Base-by-base conservation (phyloP, 2,113 vertebrate species). In the Halcyon senegalensis region DNA sequence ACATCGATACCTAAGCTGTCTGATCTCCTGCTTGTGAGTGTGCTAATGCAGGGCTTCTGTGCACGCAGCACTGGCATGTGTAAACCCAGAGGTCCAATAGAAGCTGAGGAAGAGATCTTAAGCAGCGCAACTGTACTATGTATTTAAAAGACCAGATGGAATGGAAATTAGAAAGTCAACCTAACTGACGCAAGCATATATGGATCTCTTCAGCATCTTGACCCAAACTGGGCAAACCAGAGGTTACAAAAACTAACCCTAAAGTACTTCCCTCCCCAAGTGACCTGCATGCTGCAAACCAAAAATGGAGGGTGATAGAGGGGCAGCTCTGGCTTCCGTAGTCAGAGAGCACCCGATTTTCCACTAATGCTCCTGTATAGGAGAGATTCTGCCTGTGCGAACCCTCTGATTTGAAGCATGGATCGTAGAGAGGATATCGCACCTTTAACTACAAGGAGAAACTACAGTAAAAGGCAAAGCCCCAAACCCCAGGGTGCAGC, bases 351-450 rank as follows among this genome's bases (percentile, higher is more conserved):
- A 11, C 8, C 27, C 28, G 13, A 6, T 79, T 91, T 89, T 67
- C n/a, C 55, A 51, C n/a, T 74, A 43, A 58, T 20, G 43, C 28
- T 0, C 0, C 13, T 3, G 2, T 7, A n/a, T 2, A 33, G 76
- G 39, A 63, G 60, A 67, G 35, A 75, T 68, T 51, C 66, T 84
- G 73, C 43, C 73, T 56, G 7, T 50, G 39, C 23, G 46, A 87
- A 18, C 46, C 30, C 35, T 78, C 28, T 0, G 0, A 20, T 19
- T 51, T 0, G 0, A 89, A 46, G 70, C 33, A 20, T 0, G 27
- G 35, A 68, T 25, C 41, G 51, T 20, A 37, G 33, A 59, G 10
- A 64, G 37, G 44, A 82, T n/a, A 72, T 1, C 6, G 19, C 46
- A 78, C 13, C 43, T 87, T 64, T 53, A 76, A 1, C 24, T 86